Evolutionary conservation across 2,113 vertebrate species (phyloP).

Genomic region (Phalacrocorax brasilianus): DNA sequence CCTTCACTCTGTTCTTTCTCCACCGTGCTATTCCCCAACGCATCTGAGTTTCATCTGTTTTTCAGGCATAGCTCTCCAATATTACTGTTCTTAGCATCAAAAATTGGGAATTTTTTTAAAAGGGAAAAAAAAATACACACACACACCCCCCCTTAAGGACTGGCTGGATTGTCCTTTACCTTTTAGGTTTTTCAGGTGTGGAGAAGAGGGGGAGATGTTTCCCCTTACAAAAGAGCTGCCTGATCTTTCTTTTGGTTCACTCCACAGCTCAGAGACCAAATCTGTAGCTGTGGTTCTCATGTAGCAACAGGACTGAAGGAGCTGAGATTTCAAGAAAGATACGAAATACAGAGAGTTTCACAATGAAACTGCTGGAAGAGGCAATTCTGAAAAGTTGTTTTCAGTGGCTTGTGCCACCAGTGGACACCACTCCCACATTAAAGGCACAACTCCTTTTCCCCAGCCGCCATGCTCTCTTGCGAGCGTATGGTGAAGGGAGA

Average conservation of each 20-base stretch:
- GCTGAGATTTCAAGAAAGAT: background rate
- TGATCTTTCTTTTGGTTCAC: background rate
- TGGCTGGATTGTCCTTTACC: background rate
- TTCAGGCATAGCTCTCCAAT: background rate
- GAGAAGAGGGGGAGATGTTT: background rate
- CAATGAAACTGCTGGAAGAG: background rate
- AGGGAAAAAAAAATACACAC: background rate
- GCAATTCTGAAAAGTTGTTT: background rate
- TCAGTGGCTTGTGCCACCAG: background rate
- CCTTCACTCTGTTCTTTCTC: background rate
- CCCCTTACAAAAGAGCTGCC: background rate
- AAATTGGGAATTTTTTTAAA: background rate
- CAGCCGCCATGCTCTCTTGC: background rate
- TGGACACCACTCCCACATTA: rapidly evolving
- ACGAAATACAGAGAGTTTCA: background rate
- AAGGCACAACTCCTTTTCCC: background rate
- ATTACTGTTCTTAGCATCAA: background rate
- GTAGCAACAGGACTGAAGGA: background rate
- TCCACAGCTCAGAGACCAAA: background rate
- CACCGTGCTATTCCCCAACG: background rate
- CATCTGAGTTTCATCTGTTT: background rate
- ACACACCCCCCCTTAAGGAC: background rate
- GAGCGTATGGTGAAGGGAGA: rapidly evolving
- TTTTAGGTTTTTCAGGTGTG: background rate
- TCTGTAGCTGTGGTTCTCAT: background rate